Base-by-base conservation (phyloP, 2,113 vertebrate genomes). In the Gasterosteus aculeatus region DNA sequence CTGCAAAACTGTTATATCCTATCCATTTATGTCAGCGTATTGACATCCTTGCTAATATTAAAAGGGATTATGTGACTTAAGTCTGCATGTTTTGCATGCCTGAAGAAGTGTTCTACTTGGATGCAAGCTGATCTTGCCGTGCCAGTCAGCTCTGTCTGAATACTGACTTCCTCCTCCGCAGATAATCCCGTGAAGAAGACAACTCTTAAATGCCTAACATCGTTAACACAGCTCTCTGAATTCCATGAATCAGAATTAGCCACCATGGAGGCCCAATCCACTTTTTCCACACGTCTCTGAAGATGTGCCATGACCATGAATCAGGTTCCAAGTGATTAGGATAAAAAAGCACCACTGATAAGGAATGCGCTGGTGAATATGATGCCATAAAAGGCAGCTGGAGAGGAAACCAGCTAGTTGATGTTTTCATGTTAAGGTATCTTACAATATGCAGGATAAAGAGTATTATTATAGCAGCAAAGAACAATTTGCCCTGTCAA, bases 101-200 rank as follows among this genome's bases (percentile, higher is more conserved):
- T 91, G 80, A 77, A 93, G 87, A 90, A 88, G 83, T 90, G 90
- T 82, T 90, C 86, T 74, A 92, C 86, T 93, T 92, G 92, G 92
- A 91, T 82, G 72, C 65, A 56, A 71, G 83, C 82, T 83, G 81
- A 88, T 88, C 87, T 83, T 33, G 51, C 74, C 1, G 10, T 89
- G 91, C 91, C 91, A 93, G 87, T 85, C 82, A 78, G 85, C 82
- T 67, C 74, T 14, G 73, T 82, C 66, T 91, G 80, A 91, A 89
- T 88, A 71, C 85, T 73, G 75, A 78, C 85, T 88, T 86, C 89
- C 85, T 90, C 85, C 78, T 82, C 79, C 19, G 38, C 87, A 84
- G 76, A 87, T 89, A 91, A 92, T 91, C 87, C 88, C 61, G 67
- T 79, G 78, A 89, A 90, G 85, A 88, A 88, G 70, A 86, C 77